Evolutionary conservation across 2,797 vertebrate genomes (phyloP), one percentile per base, ranked within the genome.

Genomic region (Epinephelus coioides): DNA sequence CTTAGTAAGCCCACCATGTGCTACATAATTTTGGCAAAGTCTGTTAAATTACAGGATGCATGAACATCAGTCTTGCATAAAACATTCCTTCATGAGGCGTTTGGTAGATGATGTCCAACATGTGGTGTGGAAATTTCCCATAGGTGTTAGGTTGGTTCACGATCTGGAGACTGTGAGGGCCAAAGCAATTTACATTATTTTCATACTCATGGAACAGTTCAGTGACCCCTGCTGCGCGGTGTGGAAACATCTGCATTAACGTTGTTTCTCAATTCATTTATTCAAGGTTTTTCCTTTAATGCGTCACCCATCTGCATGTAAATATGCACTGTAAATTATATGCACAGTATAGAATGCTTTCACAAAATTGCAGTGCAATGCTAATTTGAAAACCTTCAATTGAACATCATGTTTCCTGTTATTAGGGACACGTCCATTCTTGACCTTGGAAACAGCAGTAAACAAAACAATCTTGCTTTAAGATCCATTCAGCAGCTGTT

Each of bases 321-420:
- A 53, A 81, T 40, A 73, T 54, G 38, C 47, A 40, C 17, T n/a
- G 12, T 66, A 34, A 34, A 34, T 34, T 34, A 23, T 11, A 7
- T 21, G 6, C 11, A 53, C 14, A 51, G 34, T 38, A 23, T 3
- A 23, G 38, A 44, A 38, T 55, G 38, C 34, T 34, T 34, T 34
- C 34, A 34, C 34, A 25, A 63, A 53, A 57, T 17, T 19, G 40
- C 43, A 14, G 43, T 18, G 30, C 2, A 55, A 61, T 21, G n/a
- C 12, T 12, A 1, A 6, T 44, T 23, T 61, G 25, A 61, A 51
- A 63, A 49, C 3, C 38, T 57, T 50, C 0, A 18, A 18, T n/a
- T 3, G 9, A 43, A 43, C 11, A 43, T 43, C 11, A 43, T 10
- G 40, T 10, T 43, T 43, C 11, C 9, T 34, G 34, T 34, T 34